Conservation (phyloP, 2,888 invertebrate genomes). For the Xestia c-nigrum region DNA sequence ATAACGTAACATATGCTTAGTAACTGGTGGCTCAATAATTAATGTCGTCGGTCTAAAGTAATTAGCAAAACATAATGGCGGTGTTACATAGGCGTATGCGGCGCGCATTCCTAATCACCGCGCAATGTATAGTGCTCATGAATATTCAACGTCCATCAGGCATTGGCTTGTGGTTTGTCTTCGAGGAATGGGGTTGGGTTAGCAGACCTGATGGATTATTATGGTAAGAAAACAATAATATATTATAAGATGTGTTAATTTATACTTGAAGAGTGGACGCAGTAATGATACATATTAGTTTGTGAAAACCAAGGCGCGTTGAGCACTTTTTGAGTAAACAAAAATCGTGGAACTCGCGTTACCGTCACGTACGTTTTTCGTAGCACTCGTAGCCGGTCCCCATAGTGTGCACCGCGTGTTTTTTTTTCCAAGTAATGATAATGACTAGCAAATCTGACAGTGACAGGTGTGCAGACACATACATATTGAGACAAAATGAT, state of each 20-base stretch:
- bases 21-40: conserved; percentile 64
- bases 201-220: not conserved
- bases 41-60: conserved; percentile 63
- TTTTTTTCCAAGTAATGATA: not conserved
- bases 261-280: too few relatives aligned
- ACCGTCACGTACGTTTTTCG: too few relatives aligned
- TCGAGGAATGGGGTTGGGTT: conserved; percentile 11
- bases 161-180: conserved; percentile 18
- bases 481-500: not conserved
- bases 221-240: not conserved
- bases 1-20: conserved; percentile 44
- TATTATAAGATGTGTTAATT: too few relatives aligned
- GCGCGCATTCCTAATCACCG: conserved; percentile 65
- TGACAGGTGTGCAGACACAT: not conserved
- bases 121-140: conserved; percentile 48
- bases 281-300: not conserved
- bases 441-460: not conserved
- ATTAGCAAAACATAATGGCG: conserved; percentile 72
- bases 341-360: too few relatives aligned
- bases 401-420: too few relatives aligned
- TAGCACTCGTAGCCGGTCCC: too few relatives aligned
- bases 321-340: too few relatives aligned
- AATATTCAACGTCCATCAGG: conserved; percentile 47
- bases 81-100: conserved; percentile 63
- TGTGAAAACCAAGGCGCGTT: too few relatives aligned